Evolutionary conservation across 2,113 vertebrate genomes (phyloP).

Genomic region (Calyptommatus sinebrachiatus): DNA sequence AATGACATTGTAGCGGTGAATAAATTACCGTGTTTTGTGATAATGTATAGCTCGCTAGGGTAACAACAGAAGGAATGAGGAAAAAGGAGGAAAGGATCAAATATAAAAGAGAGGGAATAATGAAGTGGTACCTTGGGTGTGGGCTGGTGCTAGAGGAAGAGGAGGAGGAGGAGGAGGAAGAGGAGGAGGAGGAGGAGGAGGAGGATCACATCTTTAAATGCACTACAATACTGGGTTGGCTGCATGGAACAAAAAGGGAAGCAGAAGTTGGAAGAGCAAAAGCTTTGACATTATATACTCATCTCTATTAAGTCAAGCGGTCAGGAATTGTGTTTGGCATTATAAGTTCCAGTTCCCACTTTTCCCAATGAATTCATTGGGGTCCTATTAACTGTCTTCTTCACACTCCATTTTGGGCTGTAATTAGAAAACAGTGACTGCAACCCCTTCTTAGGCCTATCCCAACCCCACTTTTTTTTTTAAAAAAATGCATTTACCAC

Average conservation of each 20-base stretch:
- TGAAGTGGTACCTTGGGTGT: background rate
- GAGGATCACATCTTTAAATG: background rate
- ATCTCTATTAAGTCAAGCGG: conserved; percentile 2
- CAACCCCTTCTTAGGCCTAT: background rate
- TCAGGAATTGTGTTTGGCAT: background rate
- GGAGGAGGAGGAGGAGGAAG: background rate
- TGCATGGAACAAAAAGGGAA: background rate
- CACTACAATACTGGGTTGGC: background rate
- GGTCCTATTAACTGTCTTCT: background rate
- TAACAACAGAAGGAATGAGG: conserved; percentile 7
- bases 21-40: conserved; percentile 24
- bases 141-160: too few species aligned
- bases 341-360: background rate
- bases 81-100: background rate
- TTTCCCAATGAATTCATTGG: background rate
- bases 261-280: conserved; percentile 1
- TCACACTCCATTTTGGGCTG: background rate
- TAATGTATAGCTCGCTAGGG: conserved; percentile 13
- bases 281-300: conserved; percentile 9
- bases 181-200: background rate
- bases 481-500: too few species aligned
- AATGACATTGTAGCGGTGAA: conserved; percentile 24
- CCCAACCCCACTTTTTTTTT: too few species aligned
- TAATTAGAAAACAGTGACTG: background rate
- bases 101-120: background rate